Evolutionary conservation across 2,888 invertebrate species (phyloP).

Genomic region (Hyles lineata): DNA sequence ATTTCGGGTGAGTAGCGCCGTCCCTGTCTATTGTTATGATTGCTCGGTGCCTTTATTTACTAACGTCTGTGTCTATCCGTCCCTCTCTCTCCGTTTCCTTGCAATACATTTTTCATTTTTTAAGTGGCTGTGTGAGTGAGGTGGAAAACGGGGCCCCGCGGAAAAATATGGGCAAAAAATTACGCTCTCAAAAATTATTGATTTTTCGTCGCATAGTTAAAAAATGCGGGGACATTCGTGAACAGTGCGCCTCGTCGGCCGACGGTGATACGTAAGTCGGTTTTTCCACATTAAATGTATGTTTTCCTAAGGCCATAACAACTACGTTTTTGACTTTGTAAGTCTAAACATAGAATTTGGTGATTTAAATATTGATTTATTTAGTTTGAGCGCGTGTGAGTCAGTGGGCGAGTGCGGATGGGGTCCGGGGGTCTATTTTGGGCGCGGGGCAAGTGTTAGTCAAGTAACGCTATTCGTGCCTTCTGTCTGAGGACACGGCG

Average conservation of each 20-base stretch:
- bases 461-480: background rate
- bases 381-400: conserved; percentile 58
- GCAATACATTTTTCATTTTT: conserved; percentile 80
- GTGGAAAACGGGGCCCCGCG: conserved; percentile 69
- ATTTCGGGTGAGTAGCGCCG: conserved; percentile 56
- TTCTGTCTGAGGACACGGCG: conserved; percentile 1
- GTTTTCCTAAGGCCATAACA: conserved; percentile 54
- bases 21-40: conserved; percentile 81
- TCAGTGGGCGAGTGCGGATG: conserved; percentile 64
- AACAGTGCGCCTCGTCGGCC: conserved; percentile 72
- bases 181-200: conserved; percentile 82
- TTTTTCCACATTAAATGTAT: conserved; percentile 64
- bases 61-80: conserved; percentile 71
- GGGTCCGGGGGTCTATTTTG: conserved; percentile 81
- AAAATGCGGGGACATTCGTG: conserved; percentile 48
- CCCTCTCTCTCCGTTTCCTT: conserved; percentile 79
- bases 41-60: conserved; percentile 79
- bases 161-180: conserved; percentile 82
- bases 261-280: conserved; percentile 67
- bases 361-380: conserved; percentile 70
- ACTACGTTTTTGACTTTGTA: conserved; percentile 34
- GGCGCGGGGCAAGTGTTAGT: conserved; percentile 72
- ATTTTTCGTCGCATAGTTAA: conserved; percentile 78
- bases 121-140: conserved; percentile 74
- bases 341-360: conserved; percentile 50